These are phyloP conservation scores for Paramisgurnus dabryanus DNA, from an alignment of 2,113 vertebrate species.

Conservation along the genomic window DNA sequence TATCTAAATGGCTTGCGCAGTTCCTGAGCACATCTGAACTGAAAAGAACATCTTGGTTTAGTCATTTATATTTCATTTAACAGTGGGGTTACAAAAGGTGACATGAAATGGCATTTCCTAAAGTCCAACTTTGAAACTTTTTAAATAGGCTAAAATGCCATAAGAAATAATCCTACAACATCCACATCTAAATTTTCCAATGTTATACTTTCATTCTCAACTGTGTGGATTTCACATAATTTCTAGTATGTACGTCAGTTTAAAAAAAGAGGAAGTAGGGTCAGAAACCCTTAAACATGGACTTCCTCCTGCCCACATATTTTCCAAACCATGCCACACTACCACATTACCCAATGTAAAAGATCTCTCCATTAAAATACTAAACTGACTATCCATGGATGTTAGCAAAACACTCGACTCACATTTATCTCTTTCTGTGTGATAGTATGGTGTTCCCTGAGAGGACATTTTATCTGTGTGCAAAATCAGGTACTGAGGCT, in stretches of 20 bases:
- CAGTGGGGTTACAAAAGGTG: neutral
- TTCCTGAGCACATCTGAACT: neutral
- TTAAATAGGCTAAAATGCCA: neutral
- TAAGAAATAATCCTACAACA: neutral
- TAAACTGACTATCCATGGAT: neutral
- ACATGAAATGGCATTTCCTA: neutral
- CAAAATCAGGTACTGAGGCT: conserved; percentile 91
- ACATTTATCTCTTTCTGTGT: conserved; percentile 25
- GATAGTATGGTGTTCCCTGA: conserved; percentile 92
- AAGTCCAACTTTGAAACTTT: neutral
- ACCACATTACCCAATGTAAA: neutral
- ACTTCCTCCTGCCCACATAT: neutral
- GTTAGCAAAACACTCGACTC: neutral
- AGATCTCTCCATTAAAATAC: neutral
- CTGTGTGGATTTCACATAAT: neutral
- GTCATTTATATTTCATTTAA: neutral
- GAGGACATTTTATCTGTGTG: conserved; percentile 91
- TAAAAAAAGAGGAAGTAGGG: conserved; percentile 36
- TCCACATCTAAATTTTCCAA: too few relatives aligned
- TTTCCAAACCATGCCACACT: neutral
- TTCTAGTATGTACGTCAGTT: neutral
- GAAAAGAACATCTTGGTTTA: neutral
- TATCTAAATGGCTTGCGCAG: neutral
- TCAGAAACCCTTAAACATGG: conserved; percentile 10
- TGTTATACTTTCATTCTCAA: too few relatives aligned